Evolutionary conservation across 1,140 invertebrate genomes (phyloP).

Genomic region (Mya arenaria): DNA sequence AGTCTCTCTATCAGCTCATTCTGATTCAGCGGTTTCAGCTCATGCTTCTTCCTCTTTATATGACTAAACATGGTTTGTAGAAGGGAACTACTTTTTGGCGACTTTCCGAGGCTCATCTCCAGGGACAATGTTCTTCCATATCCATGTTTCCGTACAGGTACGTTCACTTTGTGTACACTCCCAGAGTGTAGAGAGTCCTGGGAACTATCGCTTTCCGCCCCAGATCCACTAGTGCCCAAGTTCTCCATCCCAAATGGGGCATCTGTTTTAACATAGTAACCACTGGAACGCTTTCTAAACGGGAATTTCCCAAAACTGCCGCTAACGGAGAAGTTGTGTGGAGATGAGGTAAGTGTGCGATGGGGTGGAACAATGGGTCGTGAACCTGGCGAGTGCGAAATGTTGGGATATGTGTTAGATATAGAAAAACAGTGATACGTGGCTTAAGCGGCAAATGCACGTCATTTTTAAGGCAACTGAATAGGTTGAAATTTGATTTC

Average conservation of each 20-base stretch:
- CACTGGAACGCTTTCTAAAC: slow-evolving; percentile 18
- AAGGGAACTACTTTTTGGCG: slow-evolving; percentile 20
- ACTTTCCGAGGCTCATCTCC: slow-evolving; percentile 10
- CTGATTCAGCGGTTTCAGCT: slow-evolving; percentile 62
- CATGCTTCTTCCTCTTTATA: slow-evolving; percentile 63
- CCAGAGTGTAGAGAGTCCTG: slow-evolving; percentile 20
- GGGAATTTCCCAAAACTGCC: slow-evolving; percentile 18
- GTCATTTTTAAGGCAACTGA: too few relatives aligned
- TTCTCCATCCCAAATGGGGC: slow-evolving; percentile 39
- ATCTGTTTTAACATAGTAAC: slow-evolving; percentile 56
- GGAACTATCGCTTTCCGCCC: slow-evolving; percentile 47
- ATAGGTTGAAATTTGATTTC: too few relatives aligned
- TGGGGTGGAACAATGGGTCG: slow-evolving; percentile 9
- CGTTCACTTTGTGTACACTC: slow-evolving; percentile 25
- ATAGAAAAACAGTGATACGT: too few relatives aligned
- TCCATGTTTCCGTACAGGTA: slow-evolving; percentile 27
- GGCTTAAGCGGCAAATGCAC: too few relatives aligned
- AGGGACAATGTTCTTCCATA: slow-evolving; percentile 19
- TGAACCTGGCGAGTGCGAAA: slow-evolving; percentile 6
- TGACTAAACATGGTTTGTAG: slow-evolving; percentile 51
- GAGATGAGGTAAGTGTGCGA: background rate
- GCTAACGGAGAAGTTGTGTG: slow-evolving; percentile 13
- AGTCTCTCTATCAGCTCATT: slow-evolving; percentile 82
- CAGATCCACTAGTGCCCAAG: slow-evolving; percentile 23
- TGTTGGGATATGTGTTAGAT: background rate